A percentile compares a stretch with the other conserved stretches of the same genome.
Evolutionary conservation across 2,113 vertebrate species (phyloP).

Genomic region (Cololabis saira): DNA sequence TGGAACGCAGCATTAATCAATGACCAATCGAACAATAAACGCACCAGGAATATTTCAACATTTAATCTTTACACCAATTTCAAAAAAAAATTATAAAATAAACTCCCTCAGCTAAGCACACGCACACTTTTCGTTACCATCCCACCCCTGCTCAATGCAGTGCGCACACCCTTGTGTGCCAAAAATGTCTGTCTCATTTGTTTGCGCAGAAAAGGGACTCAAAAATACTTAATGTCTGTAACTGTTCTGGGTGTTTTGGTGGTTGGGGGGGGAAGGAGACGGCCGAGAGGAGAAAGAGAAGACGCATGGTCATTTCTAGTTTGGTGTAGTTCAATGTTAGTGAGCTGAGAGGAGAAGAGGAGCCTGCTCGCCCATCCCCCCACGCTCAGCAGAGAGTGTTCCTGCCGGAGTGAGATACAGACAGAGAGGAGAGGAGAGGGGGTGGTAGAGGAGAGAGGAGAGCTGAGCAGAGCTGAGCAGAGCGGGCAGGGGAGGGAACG

Average conservation of each 20-base stretch:
- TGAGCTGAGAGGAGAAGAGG: slow-evolving; percentile 62
- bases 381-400: slow-evolving; percentile 80
- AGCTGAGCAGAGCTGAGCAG: slow-evolving; percentile 47
- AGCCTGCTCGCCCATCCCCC: slow-evolving; percentile 84
- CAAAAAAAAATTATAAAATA: not conserved
- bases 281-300: not conserved
- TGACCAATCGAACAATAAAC: slow-evolving; percentile 14
- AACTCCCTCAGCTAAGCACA: slow-evolving; percentile 12
- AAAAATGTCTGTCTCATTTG: slow-evolving; percentile 63
- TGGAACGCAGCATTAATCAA: too few relatives aligned
- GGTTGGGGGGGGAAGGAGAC: not conserved
- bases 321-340: slow-evolving; percentile 69
- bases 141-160: slow-evolving; percentile 39
- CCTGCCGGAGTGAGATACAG: slow-evolving; percentile 80
- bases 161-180: slow-evolving; percentile 46
- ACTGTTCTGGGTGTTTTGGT: slow-evolving; percentile 63
- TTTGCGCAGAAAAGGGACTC: slow-evolving; percentile 11
- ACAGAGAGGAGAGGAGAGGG: slow-evolving; percentile 69
- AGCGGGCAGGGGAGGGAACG: slow-evolving; percentile 69
- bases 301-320: slow-evolving; percentile 18
- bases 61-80: slow-evolving; percentile 10
- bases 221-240: slow-evolving; percentile 34
- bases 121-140: slow-evolving; percentile 58
- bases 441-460: slow-evolving; percentile 64
- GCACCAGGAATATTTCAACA: not conserved